A percentile compares a stretch with the other conserved stretches of the same genome.
phyloP scores from a whole-genome alignment of 1,140 invertebrate genomes.

The Acromyrmex heyeri region DNA sequence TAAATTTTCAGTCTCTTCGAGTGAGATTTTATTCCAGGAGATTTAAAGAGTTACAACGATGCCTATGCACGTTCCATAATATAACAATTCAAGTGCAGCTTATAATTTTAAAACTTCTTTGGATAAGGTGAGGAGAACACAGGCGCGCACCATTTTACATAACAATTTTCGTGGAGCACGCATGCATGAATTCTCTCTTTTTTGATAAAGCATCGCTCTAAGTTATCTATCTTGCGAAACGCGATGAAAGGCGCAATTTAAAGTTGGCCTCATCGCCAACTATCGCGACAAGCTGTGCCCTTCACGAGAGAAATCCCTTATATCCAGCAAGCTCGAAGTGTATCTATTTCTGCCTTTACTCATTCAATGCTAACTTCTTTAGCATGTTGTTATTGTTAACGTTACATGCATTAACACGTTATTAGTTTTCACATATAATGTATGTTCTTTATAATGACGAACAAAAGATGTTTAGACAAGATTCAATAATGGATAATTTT shows the following conservation, averaged over 20 bases:
- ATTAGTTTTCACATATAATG: not conserved
- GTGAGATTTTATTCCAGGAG: too few species aligned
- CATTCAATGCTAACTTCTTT: conserved; percentile 27
- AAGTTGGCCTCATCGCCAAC: conserved; percentile 58
- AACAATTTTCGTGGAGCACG: conserved; percentile 64
- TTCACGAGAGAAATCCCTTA: conserved; percentile 1
- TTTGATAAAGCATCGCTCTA: conserved; percentile 22
- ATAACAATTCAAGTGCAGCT: not conserved
- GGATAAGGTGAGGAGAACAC: conserved; percentile 20
- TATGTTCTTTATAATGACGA: too few species aligned
- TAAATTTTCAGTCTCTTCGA: too few species aligned
- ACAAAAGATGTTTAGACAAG: too few species aligned
- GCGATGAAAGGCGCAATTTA: conserved; percentile 73
- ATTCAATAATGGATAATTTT: too few species aligned
- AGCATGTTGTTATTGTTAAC: conserved; percentile 17
- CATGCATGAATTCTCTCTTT: conserved; percentile 42
- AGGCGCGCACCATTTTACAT: conserved; percentile 46
- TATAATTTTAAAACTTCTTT: conserved; percentile 50
- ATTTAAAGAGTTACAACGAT: not conserved
- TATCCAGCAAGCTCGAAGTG: not conserved
- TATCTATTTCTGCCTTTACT: conserved; percentile 31
- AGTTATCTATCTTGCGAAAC: conserved; percentile 71
- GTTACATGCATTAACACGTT: not conserved
- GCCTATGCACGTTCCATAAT: not conserved
- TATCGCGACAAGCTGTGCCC: conserved; percentile 55